phyloP scores from a whole-genome alignment of 2,113 vertebrate genomes.

The Ptychochromis oligacanthus region DNA sequence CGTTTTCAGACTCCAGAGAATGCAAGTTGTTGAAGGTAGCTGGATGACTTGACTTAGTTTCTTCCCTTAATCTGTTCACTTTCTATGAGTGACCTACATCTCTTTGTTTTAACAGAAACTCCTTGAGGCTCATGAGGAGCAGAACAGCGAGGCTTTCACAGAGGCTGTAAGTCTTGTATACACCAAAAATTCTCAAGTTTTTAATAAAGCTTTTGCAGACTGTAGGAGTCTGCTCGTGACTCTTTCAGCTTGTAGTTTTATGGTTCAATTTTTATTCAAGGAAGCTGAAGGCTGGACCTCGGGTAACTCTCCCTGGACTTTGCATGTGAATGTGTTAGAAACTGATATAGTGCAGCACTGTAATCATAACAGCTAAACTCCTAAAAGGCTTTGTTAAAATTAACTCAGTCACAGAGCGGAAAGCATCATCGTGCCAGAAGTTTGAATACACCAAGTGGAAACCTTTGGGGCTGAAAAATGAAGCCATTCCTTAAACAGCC shows the following conservation, averaged over 20 bases:
- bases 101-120: conserved; percentile 86
- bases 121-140: conserved; percentile 96
- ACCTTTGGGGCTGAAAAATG: neutral
- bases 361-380: neutral
- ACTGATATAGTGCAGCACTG: neutral
- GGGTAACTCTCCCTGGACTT: conserved; percentile 13
- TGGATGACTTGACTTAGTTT: neutral
- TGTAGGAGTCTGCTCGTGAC: neutral
- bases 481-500: neutral
- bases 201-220: neutral
- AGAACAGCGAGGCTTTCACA: conserved; percentile 95
- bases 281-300: conserved; percentile 7
- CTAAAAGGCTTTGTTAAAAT: neutral
- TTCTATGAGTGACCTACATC: conserved; percentile 32
- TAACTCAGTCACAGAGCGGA: neutral
- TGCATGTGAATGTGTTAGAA: neutral
- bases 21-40: conserved; percentile 96
- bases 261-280: neutral
- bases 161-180: conserved; percentile 87
- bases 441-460: neutral
- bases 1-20: conserved; percentile 97
- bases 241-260: conserved; percentile 6
- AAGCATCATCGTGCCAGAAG: neutral
- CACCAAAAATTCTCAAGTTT: conserved; percentile 1
- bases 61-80: neutral